Conservation (phyloP, 2,888 invertebrate genomes). For the Troides helena region DNA sequence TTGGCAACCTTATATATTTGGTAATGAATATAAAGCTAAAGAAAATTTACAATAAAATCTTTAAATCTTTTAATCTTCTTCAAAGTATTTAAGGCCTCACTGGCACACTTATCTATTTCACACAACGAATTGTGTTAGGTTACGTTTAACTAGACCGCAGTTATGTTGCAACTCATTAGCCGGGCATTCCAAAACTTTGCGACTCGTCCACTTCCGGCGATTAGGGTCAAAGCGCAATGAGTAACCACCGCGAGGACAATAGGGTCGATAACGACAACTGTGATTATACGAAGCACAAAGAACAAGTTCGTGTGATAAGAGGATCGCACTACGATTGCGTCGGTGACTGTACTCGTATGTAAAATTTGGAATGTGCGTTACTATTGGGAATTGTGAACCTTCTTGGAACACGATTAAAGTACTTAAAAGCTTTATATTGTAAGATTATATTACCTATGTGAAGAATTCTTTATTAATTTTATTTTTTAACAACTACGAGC, state of each 20-base stretch:
- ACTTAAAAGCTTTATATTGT: no score
- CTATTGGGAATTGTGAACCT: no score
- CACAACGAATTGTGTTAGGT: slow-evolving; percentile 8
- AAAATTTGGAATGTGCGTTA: background rate
- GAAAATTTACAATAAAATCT: no score
- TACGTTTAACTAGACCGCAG: slow-evolving; percentile 4
- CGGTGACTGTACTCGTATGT: slow-evolving; percentile 1
- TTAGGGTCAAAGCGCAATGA: slow-evolving; percentile 40
- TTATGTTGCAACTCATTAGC: slow-evolving; percentile 37
- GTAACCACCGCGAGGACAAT: slow-evolving; percentile 36
- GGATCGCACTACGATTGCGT: slow-evolving; percentile 15
- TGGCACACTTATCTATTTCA: slow-evolving; percentile 7
- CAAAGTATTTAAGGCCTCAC: no score
- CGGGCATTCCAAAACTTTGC: slow-evolving; percentile 38
- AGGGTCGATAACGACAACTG: slow-evolving; percentile 33
- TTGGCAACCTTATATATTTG: no score
- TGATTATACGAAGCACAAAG: slow-evolving; percentile 29
- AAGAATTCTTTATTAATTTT: no score
- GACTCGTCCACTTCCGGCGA: slow-evolving; percentile 39
- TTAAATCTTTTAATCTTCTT: no score
- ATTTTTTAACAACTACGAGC: no score
- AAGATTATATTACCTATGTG: no score
- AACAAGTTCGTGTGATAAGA: slow-evolving; percentile 24
- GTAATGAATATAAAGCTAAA: no score
- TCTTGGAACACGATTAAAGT: no score